Evolutionary conservation across 2,888 invertebrate species (phyloP).

Genomic region (Melinaea menophilus): DNA sequence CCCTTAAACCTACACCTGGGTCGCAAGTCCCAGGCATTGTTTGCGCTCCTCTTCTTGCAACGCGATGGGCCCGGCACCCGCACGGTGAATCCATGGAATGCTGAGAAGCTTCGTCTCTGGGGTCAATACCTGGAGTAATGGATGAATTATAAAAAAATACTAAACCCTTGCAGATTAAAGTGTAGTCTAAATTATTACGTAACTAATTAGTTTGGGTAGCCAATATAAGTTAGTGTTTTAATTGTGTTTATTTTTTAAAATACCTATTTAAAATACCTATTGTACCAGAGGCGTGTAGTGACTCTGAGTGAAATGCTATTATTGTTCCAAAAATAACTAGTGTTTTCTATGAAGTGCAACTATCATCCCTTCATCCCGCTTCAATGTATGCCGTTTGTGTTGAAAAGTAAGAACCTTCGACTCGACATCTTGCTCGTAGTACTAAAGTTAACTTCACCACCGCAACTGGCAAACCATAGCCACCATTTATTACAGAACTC

Average conservation of each 20-base stretch:
- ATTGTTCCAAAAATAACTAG: constrained; percentile 39
- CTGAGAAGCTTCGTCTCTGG: too few relatives aligned
- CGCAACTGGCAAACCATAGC: constrained; percentile 58
- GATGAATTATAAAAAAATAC: constrained; percentile 76
- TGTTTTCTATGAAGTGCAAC: constrained; percentile 38
- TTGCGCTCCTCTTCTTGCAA: too few relatives aligned
- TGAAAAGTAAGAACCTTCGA: constrained; percentile 52
- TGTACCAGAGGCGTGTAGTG: constrained; percentile 64
- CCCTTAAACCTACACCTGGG: too few relatives aligned
- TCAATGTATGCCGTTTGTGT: constrained; percentile 63
- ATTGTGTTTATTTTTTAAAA: constrained; percentile 54
- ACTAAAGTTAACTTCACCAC: constrained; percentile 58
- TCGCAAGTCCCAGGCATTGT: too few relatives aligned
- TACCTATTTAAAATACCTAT: constrained; percentile 37
- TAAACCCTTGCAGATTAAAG: constrained; percentile 46
- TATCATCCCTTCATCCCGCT: constrained; percentile 54
- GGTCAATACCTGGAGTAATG: constrained; percentile 66
- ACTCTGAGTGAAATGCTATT: constrained; percentile 58
- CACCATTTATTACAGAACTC: constrained; percentile 62
- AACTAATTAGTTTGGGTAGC: too few relatives aligned
- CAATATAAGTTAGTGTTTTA: constrained; percentile 53
- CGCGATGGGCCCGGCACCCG: too few relatives aligned
- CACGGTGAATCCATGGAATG: too few relatives aligned
- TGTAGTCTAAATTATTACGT: too few relatives aligned
- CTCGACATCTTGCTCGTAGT: constrained; percentile 50